These are phyloP conservation scores for Tiliacea aurago DNA, from an alignment of 2,888 invertebrate species.

Conservation along the genomic window DNA sequence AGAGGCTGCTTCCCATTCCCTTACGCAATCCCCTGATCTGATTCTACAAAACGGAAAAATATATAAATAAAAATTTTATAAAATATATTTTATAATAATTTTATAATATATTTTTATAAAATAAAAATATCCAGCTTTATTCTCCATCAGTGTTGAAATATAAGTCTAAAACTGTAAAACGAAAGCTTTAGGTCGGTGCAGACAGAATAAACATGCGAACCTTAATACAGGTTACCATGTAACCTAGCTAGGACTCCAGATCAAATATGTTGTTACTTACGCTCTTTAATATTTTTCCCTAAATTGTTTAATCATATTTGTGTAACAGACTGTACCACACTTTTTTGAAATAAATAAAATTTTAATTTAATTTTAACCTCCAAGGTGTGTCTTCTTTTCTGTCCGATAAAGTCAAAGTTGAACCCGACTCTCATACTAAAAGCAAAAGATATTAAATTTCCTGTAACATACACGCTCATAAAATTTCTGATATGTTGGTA, in stretches of 20 bases:
- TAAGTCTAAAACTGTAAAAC: too few species aligned
- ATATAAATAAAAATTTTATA: too few species aligned
- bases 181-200: not conserved
- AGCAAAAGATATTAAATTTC: conserved; percentile 58
- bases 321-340: too few species aligned
- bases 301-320: too few species aligned
- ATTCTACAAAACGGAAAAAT: not conserved
- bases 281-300: too few species aligned
- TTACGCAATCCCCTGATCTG: not conserved
- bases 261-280: too few species aligned
- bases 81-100: too few species aligned
- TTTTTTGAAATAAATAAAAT: too few species aligned
- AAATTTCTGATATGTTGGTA: conserved; percentile 51
- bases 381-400: conserved; percentile 27
- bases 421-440: conserved; percentile 33
- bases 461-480: conserved; percentile 45
- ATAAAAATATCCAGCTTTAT: not conserved
- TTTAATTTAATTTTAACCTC: too few species aligned
- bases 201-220: conserved; percentile 37
- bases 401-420: conserved; percentile 27
- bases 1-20: not conserved
- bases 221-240: too few species aligned
- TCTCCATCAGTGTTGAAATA: not conserved
- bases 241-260: too few species aligned
- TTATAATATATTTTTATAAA: too few species aligned